Percentiles rank a stretch among this genome's conserved stretches.
These are phyloP conservation scores for Branchinecta sandiegonensis DNA, from an alignment of 2,888 invertebrate species.

Conservation along the genomic window DNA sequence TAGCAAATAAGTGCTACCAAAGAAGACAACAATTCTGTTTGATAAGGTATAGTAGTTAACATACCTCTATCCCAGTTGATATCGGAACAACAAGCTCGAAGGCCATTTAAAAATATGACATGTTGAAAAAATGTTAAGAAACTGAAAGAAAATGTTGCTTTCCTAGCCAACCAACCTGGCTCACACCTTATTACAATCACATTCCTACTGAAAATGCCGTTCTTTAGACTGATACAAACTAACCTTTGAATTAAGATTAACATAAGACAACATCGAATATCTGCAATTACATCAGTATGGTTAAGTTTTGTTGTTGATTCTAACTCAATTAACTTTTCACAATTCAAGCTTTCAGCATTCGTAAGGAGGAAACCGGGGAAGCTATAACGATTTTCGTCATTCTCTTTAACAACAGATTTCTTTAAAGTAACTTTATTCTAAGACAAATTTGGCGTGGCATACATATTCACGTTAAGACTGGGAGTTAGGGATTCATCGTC, in stretches of 20 bases:
- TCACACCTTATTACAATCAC: too few relatives aligned
- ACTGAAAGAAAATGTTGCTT: too few relatives aligned
- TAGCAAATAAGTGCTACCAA: too few relatives aligned
- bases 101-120: too few relatives aligned
- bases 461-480: neutral
- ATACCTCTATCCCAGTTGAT: too few relatives aligned
- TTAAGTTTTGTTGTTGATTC: slow-evolving; percentile 1
- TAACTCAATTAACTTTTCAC: slow-evolving; percentile 1
- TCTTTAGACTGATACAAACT: neutral
- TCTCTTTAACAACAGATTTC: slow-evolving; percentile 7
- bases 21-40: too few relatives aligned
- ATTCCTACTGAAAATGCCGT: too few relatives aligned
- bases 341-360: slow-evolving; percentile 10
- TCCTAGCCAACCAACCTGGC: too few relatives aligned
- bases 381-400: neutral
- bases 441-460: slow-evolving; percentile 2
- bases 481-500: neutral
- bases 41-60: too few relatives aligned
- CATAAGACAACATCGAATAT: neutral
- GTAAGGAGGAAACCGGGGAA: slow-evolving; percentile 4
- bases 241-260: slow-evolving; percentile 2
- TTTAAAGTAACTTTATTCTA: slow-evolving; percentile 9
- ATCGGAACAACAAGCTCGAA: too few relatives aligned
- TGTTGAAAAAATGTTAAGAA: too few relatives aligned
- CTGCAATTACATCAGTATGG: slow-evolving; percentile 11